phyloP scores from a whole-genome alignment of 2,797 vertebrate species.

The Eutrigla gurnardus region DNA sequence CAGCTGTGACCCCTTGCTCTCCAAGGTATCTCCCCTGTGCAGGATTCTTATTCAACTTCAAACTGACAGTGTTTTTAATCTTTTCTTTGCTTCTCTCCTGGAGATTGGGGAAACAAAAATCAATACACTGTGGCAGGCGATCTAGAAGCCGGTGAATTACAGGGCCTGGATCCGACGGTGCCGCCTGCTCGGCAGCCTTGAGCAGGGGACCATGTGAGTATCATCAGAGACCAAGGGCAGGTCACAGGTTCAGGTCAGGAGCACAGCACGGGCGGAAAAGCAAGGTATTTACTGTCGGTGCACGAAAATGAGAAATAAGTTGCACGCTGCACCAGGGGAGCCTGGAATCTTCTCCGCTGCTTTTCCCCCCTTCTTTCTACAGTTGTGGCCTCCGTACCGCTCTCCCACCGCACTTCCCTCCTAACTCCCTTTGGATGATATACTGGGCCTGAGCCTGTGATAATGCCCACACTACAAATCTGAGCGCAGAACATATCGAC shows the following conservation, averaged over 20 bases:
- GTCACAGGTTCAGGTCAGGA: conserved; percentile 82
- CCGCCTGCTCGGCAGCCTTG: conserved; percentile 79
- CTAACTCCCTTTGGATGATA: conserved; percentile 74
- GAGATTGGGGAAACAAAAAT: conserved; percentile 99
- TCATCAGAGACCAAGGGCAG: conserved; percentile 73
- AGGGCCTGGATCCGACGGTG: conserved; percentile 67
- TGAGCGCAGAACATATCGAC: conserved; percentile 79
- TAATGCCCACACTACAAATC: conserved; percentile 81
- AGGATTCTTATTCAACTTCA: conserved; percentile 97
- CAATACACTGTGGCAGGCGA: conserved; percentile 97
- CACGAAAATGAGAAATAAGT: conserved; percentile 80
- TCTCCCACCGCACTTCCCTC: conserved; percentile 56
- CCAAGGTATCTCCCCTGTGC: conserved; percentile 89
- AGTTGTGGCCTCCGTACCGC: conserved; percentile 23
- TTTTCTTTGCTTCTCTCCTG: conserved; percentile 96
- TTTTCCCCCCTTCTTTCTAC: conserved; percentile 21
- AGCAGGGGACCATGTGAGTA: conserved; percentile 71
- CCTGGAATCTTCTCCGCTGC: conserved; percentile 54
- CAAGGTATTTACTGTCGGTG: conserved; percentile 78
- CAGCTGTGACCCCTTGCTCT: conserved; percentile 85
- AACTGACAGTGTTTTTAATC: conserved; percentile 99
- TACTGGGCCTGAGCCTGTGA: conserved; percentile 71
- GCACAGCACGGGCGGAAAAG: conserved; percentile 72
- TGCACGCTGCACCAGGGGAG: conserved; percentile 56
- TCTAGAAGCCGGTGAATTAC: conserved; percentile 91